Base-by-base conservation (phyloP, 2,797 vertebrate species). In the Etheostoma perlongum region DNA sequence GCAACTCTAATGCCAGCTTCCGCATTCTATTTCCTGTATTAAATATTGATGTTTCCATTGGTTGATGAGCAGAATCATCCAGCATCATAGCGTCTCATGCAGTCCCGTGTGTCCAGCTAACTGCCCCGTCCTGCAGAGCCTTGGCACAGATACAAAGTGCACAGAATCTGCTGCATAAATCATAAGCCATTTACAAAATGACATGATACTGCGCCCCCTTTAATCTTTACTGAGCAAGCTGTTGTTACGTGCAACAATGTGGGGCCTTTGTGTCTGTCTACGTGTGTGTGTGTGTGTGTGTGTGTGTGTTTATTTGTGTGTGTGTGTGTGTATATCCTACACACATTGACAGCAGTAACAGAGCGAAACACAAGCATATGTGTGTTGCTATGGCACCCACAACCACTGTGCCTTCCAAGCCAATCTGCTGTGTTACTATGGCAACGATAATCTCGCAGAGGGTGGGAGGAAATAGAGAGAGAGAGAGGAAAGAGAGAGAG, bases 351-450 rank as follows among this genome's bases (percentile, higher is more conserved):
- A 66, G 75, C 83, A 63, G 75, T 67, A 77, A 73, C 78, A 23
- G 69, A 87, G 77, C 67, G 71, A 73, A 90, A 86, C 85, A 86
- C 87, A 90, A 90, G 87, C 91, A 92, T 94, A 91, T 91, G 88
- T 88, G 83, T 84, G 93, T 94, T 94, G 91, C 93, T 89, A 94
- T 94, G 93, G 93, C 87, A 88, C 72, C 94, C 91, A 95, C 93
- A 93, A 94, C 89, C 82, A 87, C 87, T 87, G 91, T 78, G 85
- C 91, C 84, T 91, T 92, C 89, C 88, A 77, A 93, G 88, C 92
- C 92, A 91, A 92, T 92, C 88, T 90, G 88, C 85, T 83, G 87
- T 48, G 93, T 95, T 94, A 76, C 94, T 86, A 95, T 94, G 91
- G 94, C 53, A 92, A 95, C 92, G 76, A 75, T 94, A 94, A 93